These are phyloP conservation scores for Gulo gulo DNA, from an alignment of 2,113 vertebrate species.

Conservation along the genomic window DNA sequence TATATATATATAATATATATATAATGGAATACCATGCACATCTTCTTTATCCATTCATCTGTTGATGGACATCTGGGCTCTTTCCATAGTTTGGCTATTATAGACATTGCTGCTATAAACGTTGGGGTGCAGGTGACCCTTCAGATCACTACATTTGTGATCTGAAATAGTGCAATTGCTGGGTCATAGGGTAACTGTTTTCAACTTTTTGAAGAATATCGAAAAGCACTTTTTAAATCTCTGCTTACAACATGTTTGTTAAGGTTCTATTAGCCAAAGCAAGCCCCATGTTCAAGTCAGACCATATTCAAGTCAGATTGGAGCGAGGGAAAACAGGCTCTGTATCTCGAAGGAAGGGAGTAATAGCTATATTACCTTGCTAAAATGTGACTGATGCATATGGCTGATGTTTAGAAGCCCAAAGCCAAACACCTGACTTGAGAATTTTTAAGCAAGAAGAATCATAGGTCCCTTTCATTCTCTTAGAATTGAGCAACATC, in stretches of 20 bases:
- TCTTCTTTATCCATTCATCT: too few relatives aligned
- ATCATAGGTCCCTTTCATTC: not conserved
- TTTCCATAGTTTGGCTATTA: too few relatives aligned
- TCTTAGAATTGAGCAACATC: not conserved
- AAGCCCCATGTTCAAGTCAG: not conserved
- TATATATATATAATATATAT: too few relatives aligned
- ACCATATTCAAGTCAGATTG: not conserved
- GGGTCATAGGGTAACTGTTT: too few relatives aligned
- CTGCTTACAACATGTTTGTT: not conserved
- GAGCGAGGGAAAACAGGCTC: not conserved
- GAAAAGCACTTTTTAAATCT: not conserved
- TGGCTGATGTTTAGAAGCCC: not conserved
- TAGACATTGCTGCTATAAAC: too few relatives aligned
- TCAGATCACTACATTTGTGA: too few relatives aligned
- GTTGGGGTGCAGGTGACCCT: too few relatives aligned
- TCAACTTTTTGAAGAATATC: too few relatives aligned
- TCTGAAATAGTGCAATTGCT: too few relatives aligned
- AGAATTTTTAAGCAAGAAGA: not conserved
- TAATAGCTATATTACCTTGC: rapidly evolving
- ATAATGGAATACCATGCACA: too few relatives aligned
- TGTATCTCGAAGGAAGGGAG: not conserved
- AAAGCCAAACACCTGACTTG: not conserved
- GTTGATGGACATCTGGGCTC: too few relatives aligned
- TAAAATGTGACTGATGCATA: not conserved
- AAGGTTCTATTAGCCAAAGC: not conserved